These are phyloP conservation scores for Tragelaphus buxtoni DNA, from an alignment of 2,113 vertebrate genomes.

Conservation along the genomic window DNA sequence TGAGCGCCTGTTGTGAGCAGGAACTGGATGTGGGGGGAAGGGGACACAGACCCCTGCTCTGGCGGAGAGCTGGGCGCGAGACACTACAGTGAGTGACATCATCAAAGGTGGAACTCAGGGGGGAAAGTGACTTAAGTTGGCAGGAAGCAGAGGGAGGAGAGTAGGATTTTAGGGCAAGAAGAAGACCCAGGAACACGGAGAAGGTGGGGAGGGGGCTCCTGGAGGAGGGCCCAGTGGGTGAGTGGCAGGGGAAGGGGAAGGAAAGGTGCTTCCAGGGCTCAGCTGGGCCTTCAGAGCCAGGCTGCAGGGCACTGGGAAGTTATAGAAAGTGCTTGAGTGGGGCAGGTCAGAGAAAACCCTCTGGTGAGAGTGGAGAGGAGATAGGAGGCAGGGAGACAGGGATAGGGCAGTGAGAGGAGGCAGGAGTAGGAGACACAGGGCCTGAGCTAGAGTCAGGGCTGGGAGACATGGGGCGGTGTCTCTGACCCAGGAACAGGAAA, in stretches of 20 bases:
- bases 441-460: not conserved
- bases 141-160: not conserved
- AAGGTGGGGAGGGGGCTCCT: too few species aligned
- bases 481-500: not conserved
- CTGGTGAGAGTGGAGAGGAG: not conserved
- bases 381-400: not conserved
- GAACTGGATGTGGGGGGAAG: not conserved
- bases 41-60: not conserved
- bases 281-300: not conserved
- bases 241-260: not conserved
- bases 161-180: not conserved
- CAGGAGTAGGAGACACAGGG: not conserved
- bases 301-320: not conserved
- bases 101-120: not conserved
- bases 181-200: not conserved
- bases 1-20: not conserved
- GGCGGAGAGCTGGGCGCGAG: not conserved
- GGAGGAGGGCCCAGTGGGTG: not conserved
- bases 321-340: not conserved
- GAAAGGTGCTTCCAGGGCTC: not conserved
- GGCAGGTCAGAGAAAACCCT: not conserved
- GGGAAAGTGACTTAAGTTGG: fast-evolving
- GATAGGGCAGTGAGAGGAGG: not conserved
- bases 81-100: not conserved
- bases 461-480: not conserved